A percentile compares a stretch with the other conserved stretches of the same genome.
These are phyloP conservation scores for Baronia brevicornis DNA, from an alignment of 2,888 invertebrate species.

Conservation along the genomic window DNA sequence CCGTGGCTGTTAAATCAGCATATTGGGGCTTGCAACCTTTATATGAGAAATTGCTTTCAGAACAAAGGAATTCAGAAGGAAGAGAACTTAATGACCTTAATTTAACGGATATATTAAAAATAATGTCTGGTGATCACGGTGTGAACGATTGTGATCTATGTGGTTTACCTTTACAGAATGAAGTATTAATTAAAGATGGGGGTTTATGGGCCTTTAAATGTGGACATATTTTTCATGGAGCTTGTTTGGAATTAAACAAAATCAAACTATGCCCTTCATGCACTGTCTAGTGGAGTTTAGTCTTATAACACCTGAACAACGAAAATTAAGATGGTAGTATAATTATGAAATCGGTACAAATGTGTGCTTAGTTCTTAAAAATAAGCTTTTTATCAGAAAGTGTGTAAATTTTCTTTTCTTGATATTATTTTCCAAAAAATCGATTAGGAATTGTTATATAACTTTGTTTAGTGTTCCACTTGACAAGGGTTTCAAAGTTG, in stretches of 20 bases:
- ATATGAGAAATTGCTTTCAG: constrained; percentile 21
- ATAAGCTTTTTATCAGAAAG: too few species aligned
- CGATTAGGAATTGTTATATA: too few species aligned
- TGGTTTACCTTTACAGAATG: constrained; percentile 75
- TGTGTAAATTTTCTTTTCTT: too few species aligned
- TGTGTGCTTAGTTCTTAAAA: too few species aligned
- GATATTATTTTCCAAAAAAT: too few species aligned
- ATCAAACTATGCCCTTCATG: constrained; percentile 65
- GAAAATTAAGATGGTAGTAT: too few species aligned
- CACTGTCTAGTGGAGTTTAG: constrained; percentile 21
- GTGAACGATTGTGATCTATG: constrained; percentile 69
- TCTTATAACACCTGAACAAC: too few species aligned
- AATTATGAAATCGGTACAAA: too few species aligned
- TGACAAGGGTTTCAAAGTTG: too few species aligned
- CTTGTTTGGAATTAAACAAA: constrained; percentile 75
- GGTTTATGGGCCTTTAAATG: constrained; percentile 78
- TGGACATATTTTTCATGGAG: constrained; percentile 78
- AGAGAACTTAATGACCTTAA: constrained; percentile 25
- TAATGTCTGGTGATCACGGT: constrained; percentile 32
- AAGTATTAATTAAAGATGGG: constrained; percentile 75
- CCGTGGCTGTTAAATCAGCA: constrained; percentile 51
- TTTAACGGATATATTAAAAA: constrained; percentile 38
- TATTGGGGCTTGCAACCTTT: constrained; percentile 70
- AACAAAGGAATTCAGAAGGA: constrained; percentile 14
- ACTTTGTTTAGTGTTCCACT: too few species aligned